These are phyloP conservation scores for Phaetusa simplex DNA, from an alignment of 2,113 vertebrate species.

Conservation along the genomic window DNA sequence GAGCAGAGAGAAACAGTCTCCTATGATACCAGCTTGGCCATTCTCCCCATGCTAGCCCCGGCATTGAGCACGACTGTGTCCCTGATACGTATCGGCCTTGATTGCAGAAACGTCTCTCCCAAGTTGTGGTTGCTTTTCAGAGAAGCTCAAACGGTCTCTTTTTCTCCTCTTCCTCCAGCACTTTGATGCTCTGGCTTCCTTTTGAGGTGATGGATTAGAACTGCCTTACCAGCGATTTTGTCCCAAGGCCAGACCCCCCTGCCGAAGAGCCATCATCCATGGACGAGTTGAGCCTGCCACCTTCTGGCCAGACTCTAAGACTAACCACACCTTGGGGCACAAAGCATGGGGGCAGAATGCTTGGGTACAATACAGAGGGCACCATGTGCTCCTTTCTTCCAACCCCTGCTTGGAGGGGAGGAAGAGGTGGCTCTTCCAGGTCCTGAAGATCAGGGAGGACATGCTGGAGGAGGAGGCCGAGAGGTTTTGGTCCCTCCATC, in stretches of 20 bases:
- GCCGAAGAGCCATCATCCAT: not conserved
- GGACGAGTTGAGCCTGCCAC: constrained; percentile 51
- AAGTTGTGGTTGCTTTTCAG: not conserved
- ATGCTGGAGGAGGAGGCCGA: not conserved
- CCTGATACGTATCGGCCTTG: not conserved
- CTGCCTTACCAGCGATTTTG: accelerated
- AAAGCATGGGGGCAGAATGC: not conserved
- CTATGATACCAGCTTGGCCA: not conserved
- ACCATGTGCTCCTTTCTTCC: not conserved
- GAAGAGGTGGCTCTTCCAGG: not conserved
- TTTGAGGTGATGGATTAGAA: not conserved
- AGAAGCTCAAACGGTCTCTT: not conserved
- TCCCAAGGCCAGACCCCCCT: not conserved
- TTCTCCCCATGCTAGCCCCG: accelerated
- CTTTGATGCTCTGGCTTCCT: not conserved
- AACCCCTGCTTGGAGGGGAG: not conserved
- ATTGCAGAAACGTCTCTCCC: not conserved
- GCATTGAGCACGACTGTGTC: accelerated
- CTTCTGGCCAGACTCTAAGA: constrained; percentile 29
- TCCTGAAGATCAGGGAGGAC: not conserved
- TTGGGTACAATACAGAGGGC: not conserved
- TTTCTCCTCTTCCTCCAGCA: not conserved
- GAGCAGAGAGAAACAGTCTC: not conserved
- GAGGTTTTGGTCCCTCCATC: not conserved
- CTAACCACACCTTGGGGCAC: not conserved